Base-by-base conservation (phyloP, 2,797 vertebrate genomes). In the Gouania willdenowi region DNA sequence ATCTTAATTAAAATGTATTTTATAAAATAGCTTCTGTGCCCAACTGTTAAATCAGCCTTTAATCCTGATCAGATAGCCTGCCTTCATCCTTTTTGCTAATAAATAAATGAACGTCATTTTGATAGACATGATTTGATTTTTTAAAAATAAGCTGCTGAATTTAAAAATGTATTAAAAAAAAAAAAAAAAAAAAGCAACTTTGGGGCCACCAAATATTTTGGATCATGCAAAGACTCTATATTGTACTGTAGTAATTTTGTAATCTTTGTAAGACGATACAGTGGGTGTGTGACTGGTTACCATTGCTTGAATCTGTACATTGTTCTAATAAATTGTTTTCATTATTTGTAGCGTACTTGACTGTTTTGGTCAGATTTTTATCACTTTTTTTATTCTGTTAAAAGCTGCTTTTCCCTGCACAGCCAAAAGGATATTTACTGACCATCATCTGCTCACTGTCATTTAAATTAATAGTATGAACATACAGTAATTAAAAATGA, bases 201-300 rank as follows among this genome's bases (percentile, higher is more conserved):
- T 90, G 92, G 94, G 94, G 93, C 94, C 93, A 97, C 93, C 92
- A 98, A 95, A 94, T 95, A 94, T 98, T 98, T 98, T 98, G 93
- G 90, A 97, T 94, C 94, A 95, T 98, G 94, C 94, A 96, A 93
- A 98, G 92, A 95, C 91, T 97, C 92, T 98, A 98, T 97, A 97
- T 96, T 98, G 93, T 97, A 98, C 91, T 98, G 93, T 98, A 95
- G 93, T 97, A 95, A 94, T 95, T 98, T 98, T 98, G 94, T 97
- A 98, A 96, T 92, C 94, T 97, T 97, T 98, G 94, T 98, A 97
- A 93, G 90, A 95, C 92, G 91, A 89, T 86, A 71, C 95, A 89
- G 91, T 94, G 92, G 90, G 93, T 89, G 93, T 89, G 92, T 94
- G 92, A 91, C 91, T 95, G 94, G 89, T 93, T 94, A 96, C 91